Percentiles rank a stretch among this genome's conserved stretches.
Conservation (phyloP, 2,797 vertebrate genomes). For the Aplochiton taeniatus region DNA sequence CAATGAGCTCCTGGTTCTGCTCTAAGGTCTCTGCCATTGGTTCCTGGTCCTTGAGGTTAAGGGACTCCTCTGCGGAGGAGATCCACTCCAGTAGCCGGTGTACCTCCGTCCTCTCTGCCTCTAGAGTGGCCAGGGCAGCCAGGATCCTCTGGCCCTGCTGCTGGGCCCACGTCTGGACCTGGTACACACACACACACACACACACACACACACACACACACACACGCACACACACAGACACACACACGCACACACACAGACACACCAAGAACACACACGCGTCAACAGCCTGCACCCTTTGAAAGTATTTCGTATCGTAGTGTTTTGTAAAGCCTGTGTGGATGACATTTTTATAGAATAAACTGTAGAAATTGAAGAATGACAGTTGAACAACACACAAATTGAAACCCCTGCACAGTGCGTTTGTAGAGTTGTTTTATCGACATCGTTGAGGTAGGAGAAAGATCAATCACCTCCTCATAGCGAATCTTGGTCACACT, state of each 20-base stretch:
- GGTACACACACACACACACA: too few relatives aligned
- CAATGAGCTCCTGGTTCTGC: slow-evolving; percentile 74
- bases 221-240: too few relatives aligned
- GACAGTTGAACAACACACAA: too few relatives aligned
- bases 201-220: too few relatives aligned
- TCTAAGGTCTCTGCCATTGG: slow-evolving; percentile 73
- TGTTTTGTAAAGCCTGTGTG: too few relatives aligned
- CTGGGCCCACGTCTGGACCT: slow-evolving; percentile 85
- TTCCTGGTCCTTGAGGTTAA: slow-evolving; percentile 79
- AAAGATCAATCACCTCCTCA: slow-evolving; percentile 77
- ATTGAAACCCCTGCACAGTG: too few relatives aligned
- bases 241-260: too few relatives aligned
- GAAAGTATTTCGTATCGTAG: not conserved
- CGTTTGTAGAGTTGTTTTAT: too few relatives aligned
- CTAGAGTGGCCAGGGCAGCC: slow-evolving; percentile 60
- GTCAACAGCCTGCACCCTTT: not conserved
- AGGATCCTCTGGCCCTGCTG: slow-evolving; percentile 82
- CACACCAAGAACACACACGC: not conserved
- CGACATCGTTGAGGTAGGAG: not conserved
- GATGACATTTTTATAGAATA: too few relatives aligned
- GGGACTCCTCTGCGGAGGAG: slow-evolving; percentile 80
- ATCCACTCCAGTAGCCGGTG: slow-evolving; percentile 83
- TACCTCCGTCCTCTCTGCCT: slow-evolving; percentile 75
- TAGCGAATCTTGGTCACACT: slow-evolving; percentile 84
- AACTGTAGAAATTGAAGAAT: too few relatives aligned